Percentiles rank a stretch among this genome's conserved stretches.
These are phyloP conservation scores for Paraescarpia echinospica DNA, from an alignment of 1,140 invertebrate genomes.

Conservation along the genomic window DNA sequence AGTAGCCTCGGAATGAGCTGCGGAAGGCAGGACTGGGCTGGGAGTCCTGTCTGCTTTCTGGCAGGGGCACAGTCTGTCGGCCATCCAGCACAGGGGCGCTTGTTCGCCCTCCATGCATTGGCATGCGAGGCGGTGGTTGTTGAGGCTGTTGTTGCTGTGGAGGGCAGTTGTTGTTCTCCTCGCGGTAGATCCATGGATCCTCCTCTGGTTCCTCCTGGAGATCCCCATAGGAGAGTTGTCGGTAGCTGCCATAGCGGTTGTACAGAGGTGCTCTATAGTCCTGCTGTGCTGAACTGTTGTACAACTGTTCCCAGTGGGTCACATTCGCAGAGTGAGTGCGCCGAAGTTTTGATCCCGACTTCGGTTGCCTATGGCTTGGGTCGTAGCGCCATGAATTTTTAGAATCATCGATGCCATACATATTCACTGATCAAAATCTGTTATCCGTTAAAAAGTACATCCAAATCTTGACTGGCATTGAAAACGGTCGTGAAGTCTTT, in stretches of 20 bases:
- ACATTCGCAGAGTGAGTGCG: neutral
- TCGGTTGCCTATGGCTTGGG: neutral
- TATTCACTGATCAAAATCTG: neutral
- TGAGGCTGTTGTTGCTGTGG: neutral
- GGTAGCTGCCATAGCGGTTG: neutral
- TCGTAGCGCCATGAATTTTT: neutral
- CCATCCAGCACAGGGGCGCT: neutral
- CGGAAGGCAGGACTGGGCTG: neutral
- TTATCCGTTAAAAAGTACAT: constrained; percentile 1
- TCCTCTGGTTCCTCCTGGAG: neutral
- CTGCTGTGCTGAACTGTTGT: neutral
- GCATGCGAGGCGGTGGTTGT: neutral
- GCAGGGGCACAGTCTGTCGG: neutral
- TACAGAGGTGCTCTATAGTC: neutral
- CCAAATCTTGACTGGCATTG: neutral
- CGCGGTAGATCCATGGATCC: neutral
- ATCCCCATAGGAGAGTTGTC: neutral
- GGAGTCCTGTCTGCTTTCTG: neutral
- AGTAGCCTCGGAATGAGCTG: neutral
- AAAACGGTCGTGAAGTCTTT: neutral
- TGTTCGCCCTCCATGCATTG: neutral
- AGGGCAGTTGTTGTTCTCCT: neutral
- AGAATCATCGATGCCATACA: neutral
- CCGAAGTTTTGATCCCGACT: neutral
- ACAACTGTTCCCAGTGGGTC: neutral